These are phyloP conservation scores for Agapornis roseicollis DNA, from an alignment of 2,113 vertebrate genomes.

Conservation along the genomic window DNA sequence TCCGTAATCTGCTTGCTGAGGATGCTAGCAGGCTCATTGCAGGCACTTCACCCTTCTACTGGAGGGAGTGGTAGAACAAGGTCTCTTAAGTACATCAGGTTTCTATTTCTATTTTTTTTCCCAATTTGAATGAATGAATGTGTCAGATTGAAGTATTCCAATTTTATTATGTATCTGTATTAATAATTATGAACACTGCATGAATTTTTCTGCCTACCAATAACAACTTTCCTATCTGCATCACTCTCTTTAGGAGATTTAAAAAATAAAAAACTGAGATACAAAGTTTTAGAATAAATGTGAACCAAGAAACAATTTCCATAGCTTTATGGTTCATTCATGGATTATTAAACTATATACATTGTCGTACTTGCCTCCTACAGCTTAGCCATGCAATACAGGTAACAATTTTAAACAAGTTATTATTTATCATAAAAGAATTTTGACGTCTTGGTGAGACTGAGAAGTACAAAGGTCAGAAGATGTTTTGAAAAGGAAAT, in stretches of 20 bases:
- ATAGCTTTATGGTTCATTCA: background rate
- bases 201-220: background rate
- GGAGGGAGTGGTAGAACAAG: background rate
- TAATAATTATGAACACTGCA: background rate
- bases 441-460: slow-evolving; percentile 18
- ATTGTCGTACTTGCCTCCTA: background rate
- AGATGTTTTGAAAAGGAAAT: slow-evolving; percentile 49
- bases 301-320: background rate
- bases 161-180: background rate
- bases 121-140: background rate
- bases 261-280: background rate
- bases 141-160: background rate
- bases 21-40: background rate
- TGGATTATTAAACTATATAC: background rate
- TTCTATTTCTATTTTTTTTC: background rate
- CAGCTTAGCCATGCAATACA: background rate
- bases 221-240: background rate
- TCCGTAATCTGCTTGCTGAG: background rate
- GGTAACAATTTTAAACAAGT: background rate
- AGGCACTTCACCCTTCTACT: background rate
- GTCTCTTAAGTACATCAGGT: background rate
- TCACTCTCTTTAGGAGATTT: background rate
- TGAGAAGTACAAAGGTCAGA: slow-evolving; percentile 23
- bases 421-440: background rate
- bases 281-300: background rate